Base-by-base conservation (phyloP, 2,888 invertebrate genomes). In the Leucophenga montana region DNA sequence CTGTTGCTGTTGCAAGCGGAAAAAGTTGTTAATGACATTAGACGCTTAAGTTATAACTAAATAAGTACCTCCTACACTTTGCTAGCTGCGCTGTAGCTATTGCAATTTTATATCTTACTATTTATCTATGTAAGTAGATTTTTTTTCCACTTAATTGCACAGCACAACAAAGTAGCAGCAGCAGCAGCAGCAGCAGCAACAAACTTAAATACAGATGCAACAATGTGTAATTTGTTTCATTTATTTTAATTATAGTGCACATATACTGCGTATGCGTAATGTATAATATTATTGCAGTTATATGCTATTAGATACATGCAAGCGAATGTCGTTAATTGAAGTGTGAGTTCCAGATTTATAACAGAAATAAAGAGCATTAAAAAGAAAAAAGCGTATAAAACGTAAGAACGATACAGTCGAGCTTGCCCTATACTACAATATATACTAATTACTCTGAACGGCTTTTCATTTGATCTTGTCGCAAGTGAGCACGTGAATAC, bases 11-110 rank as follows among this genome's bases (percentile, higher is more conserved):
- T 22, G 56, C 39, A 39, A 39, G 39, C 22, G 56, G 27, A 56
- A 56, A 56, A 56, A 56, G 56, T 56, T 56, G 56, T 56, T 56
- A 56, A 56, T 56, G 56, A 56, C 27, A 27, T 56, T 56, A 22
- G 14, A 22, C 56, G 56, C 56, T 56, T 56, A 56, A 56, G 20
- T 56, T 56, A 39, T 39, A 56, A 22, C 56, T 14, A 14, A 22
- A 56, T 56, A 56, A 56, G 56, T 56, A 27, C 22, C 56, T 56
- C 13, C 56, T 22, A 22, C 56, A 56, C 20, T 56, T 56, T 18
- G 50, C 16, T 50, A 6, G 18, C 16, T 50, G n/a, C 13, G n/a
- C 13, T 50, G 50, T n/a, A 11, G n/a, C n/a, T n/a, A n/a, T 13
- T 50, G 13, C n/a, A 18, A 18, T 50, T 50, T n/a, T 50, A 18